These are phyloP conservation scores for Matsumyia berberina DNA, from an alignment of 2,888 invertebrate genomes.

Conservation along the genomic window DNA sequence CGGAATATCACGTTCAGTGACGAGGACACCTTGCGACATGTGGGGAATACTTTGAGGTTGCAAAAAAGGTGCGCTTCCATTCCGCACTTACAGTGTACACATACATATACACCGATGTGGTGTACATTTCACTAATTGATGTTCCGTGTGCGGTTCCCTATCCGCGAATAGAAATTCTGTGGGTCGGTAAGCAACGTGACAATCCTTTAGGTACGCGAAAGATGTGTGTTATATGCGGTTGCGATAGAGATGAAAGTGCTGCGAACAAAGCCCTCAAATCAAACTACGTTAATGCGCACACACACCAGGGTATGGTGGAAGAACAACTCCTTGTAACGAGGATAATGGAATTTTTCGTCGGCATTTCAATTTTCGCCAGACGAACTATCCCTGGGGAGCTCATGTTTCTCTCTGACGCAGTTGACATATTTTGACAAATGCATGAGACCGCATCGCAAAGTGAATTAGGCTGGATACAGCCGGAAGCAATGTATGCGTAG, in stretches of 20 bases:
- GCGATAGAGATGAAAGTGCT: slow-evolving; percentile 10
- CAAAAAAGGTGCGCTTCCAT: slow-evolving; percentile 19
- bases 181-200: slow-evolving; percentile 21
- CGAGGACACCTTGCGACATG: slow-evolving; percentile 31
- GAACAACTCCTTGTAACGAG: slow-evolving; percentile 23
- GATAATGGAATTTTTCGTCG: slow-evolving; percentile 40
- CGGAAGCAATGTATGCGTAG: slow-evolving; percentile 10
- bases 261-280: slow-evolving; percentile 10
- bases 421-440: slow-evolving; percentile 52
- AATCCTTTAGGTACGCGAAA: slow-evolving; percentile 19
- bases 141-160: slow-evolving; percentile 38
- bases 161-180: slow-evolving; percentile 30
- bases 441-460: slow-evolving; percentile 25
- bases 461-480: slow-evolving; percentile 38
- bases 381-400: neutral
- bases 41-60: slow-evolving; percentile 42
- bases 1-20: slow-evolving; percentile 54
- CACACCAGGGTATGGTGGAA: neutral
- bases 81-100: neutral
- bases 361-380: slow-evolving; percentile 3
- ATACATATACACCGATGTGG: neutral
- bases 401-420: slow-evolving; percentile 25
- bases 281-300: slow-evolving; percentile 2
- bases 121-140: slow-evolving; percentile 62
- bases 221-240: slow-evolving; percentile 20